These are phyloP conservation scores for Perizoma flavofasciatum DNA, from an alignment of 2,888 invertebrate species.

Conservation along the genomic window DNA sequence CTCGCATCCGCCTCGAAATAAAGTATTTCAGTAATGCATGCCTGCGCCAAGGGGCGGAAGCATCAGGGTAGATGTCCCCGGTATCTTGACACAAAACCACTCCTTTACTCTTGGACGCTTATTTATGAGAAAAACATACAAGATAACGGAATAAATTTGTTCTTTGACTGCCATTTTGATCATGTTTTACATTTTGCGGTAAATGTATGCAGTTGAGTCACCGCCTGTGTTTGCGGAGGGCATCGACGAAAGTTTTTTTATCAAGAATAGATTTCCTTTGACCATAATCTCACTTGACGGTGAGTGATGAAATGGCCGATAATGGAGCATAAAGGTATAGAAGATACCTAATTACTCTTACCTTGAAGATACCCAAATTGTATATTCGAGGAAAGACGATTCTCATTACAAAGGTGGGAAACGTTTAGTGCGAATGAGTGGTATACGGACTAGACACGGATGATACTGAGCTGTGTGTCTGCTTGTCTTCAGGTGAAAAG, in stretches of 20 bases:
- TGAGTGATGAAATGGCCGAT: too few species aligned
- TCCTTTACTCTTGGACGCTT: constrained; percentile 64
- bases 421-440: too few species aligned
- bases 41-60: constrained; percentile 57
- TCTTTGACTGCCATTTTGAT: constrained; percentile 46
- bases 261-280: too few species aligned
- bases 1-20: constrained; percentile 61
- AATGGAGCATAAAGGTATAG: too few species aligned
- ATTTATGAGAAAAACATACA: constrained; percentile 62
- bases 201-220: neutral
- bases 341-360: too few species aligned
- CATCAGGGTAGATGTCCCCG: constrained; percentile 62
- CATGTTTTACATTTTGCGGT: constrained; percentile 5
- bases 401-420: too few species aligned
- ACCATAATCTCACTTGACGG: too few species aligned
- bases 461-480: too few species aligned
- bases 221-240: neutral
- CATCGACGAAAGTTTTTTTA: neutral
- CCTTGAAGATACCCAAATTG: too few species aligned
- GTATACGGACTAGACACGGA: too few species aligned
- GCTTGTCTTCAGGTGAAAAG: too few species aligned
- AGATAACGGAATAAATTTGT: constrained; percentile 61
- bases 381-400: too few species aligned
- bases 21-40: constrained; percentile 68
- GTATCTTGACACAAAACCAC: constrained; percentile 74